Evolutionary conservation across 1,140 invertebrate genomes (phyloP).

Genomic region (Cotesia glomerata): DNA sequence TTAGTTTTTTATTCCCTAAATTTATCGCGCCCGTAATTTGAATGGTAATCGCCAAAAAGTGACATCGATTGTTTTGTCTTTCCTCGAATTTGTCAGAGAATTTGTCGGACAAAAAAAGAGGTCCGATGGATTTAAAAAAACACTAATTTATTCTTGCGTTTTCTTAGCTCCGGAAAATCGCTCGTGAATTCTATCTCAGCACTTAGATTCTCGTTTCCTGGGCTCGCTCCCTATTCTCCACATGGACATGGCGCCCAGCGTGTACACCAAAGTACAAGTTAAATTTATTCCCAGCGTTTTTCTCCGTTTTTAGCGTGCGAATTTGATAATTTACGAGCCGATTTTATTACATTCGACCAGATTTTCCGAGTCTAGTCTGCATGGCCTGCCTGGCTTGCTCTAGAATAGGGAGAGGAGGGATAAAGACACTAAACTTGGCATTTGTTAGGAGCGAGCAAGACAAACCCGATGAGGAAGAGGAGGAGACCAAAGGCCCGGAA

Average conservation of each 20-base stretch:
- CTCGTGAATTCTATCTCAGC: constrained; percentile 5
- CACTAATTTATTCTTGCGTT: constrained; percentile 11
- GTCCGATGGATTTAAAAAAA: background rate
- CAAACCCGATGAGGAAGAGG: background rate
- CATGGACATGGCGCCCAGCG: background rate
- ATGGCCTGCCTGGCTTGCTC: background rate
- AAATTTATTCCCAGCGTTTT: constrained; percentile 20
- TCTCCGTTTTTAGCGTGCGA: constrained; percentile 5
- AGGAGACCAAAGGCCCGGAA: background rate
- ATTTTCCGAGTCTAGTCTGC: constrained; percentile 11
- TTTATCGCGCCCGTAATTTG: too few relatives aligned
- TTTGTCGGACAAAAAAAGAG: background rate
- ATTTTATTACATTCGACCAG: constrained; percentile 39
- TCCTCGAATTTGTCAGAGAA: too few relatives aligned
- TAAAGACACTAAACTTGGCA: background rate
- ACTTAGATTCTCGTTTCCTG: constrained; percentile 26
- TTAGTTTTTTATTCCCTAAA: too few relatives aligned
- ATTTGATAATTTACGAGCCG: constrained; percentile 39
- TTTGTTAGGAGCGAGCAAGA: background rate
- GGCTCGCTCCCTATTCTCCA: background rate
- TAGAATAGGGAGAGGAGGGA: background rate
- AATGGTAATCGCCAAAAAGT: too few relatives aligned
- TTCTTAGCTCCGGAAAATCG: background rate
- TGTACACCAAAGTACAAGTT: background rate
- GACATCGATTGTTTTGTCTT: too few relatives aligned